Evolutionary conservation across 2,888 invertebrate genomes (phyloP), one percentile per base, ranked within the genome.

Genomic region (Epsilonema sp.): DNA sequence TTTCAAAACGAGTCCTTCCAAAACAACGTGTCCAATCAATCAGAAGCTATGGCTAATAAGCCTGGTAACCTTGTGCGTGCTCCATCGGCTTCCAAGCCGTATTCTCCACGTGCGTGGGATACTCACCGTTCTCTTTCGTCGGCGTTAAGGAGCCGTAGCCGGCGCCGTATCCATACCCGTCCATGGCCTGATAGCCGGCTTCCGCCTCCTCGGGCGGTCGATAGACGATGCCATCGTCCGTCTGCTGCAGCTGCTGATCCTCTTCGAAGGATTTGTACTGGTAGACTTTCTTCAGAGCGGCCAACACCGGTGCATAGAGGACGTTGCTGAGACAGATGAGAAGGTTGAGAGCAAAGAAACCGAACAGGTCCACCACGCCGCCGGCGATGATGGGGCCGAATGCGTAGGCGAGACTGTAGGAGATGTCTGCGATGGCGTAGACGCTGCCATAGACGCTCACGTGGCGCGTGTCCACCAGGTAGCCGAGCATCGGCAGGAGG

Each of bases 361-460:
- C 90, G 56, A 94, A 86, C 13, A 79, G 78, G 65, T 87, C 84
- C 1, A 97, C 92, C 0, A 97, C 82, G 51, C 21, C 39, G 24
- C 94, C 97, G 11, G 97, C 97, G 46, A 99, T 86, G 50, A 99
- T 86, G 0, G 97, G 97, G 0, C 97, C 97, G 26, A 97, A 79
- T 8, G 97, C 97, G 67, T 99, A 99, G 1, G 97, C 97, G 52
- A 97, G 76, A 22, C 89, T 92, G 68, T 99, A 99, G 1, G 92
- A 92, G 60, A 97, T 97, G 65, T 97, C 97, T 20, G 92, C 94
- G 52, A 97, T 97, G 54, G 97, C 97, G 69, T 97, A 97, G 57
- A 97, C 92, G 63, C 89, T 90, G 46, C 97, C 97, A 64, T 92
- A 92, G 1, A 99, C 90, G 1, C 90, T 90, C 1, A 89, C 89